Evolutionary conservation across 2,888 invertebrate genomes (phyloP).

Genomic region (Pseudococcus longispinus): DNA sequence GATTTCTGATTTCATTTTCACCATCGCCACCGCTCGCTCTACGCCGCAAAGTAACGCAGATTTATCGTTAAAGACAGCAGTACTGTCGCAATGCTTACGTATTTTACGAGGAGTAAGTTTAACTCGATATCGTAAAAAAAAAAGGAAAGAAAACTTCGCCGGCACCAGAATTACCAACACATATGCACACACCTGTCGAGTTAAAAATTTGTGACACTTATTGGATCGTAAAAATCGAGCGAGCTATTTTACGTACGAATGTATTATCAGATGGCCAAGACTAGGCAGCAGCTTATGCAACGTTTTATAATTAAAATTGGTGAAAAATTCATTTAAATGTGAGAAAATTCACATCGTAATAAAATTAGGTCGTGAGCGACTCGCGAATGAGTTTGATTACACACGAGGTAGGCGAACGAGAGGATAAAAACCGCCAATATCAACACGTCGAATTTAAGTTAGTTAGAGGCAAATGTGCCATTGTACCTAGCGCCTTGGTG

Average conservation of each 20-base stretch:
- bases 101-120: neutral
- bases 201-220: constrained; percentile 35
- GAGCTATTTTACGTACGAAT: neutral
- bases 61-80: constrained; percentile 11
- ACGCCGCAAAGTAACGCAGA: constrained; percentile 1
- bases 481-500: neutral
- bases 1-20: constrained; percentile 41
- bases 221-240: neutral
- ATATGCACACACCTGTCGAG: neutral
- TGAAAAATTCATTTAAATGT: constrained; percentile 36
- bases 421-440: neutral
- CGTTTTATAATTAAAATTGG: neutral
- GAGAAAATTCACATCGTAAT: constrained; percentile 41
- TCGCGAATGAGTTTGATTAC: constrained; percentile 27
- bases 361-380: constrained; percentile 29
- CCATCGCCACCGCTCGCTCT: too few species aligned
- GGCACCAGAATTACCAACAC: neutral
- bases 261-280: neutral
- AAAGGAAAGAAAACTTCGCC: neutral
- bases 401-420: neutral
- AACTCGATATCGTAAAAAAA: constrained; percentile 6
- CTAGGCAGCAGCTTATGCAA: neutral
- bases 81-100: constrained; percentile 24
- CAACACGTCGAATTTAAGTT: neutral
- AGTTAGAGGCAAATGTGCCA: neutral